These are phyloP conservation scores for Amphimallon solstitiale DNA, from an alignment of 2,888 invertebrate genomes.

Conservation along the genomic window DNA sequence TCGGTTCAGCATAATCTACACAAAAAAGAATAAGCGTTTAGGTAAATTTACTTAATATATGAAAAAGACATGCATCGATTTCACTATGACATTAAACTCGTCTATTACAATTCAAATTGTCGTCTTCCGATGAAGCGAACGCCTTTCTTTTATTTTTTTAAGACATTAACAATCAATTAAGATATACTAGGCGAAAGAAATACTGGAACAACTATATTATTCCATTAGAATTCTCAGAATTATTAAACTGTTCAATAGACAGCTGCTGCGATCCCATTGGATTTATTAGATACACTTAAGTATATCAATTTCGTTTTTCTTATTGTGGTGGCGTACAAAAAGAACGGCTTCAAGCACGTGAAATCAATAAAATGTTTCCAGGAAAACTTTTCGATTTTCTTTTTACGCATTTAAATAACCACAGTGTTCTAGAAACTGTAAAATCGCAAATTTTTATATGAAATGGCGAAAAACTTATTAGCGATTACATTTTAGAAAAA, in stretches of 20 bases:
- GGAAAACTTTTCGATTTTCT: constrained; percentile 24
- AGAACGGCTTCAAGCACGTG: constrained; percentile 9
- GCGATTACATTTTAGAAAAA: no score
- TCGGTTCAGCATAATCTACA: no score
- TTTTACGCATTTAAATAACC: not conserved
- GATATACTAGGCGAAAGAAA: constrained; percentile 18
- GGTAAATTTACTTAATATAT: no score
- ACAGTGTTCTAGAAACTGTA: not conserved
- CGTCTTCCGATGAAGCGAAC: not conserved
- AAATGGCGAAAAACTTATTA: no score
- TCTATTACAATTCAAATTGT: no score
- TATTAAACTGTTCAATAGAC: constrained; percentile 25
- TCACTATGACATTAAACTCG: no score
- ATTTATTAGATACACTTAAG: constrained; percentile 28
- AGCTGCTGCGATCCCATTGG: constrained; percentile 24
- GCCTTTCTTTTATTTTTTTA: not conserved
- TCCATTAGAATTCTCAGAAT: constrained; percentile 22
- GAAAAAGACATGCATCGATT: no score
- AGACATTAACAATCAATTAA: constrained; percentile 25
- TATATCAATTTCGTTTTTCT: constrained; percentile 23
- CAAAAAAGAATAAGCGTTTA: no score
- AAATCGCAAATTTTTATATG: no score
- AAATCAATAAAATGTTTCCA: constrained; percentile 28
- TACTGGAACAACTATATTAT: constrained; percentile 27
- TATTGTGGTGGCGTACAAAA: constrained; percentile 9